Base-by-base conservation (phyloP, 2,113 vertebrate genomes). In the Anoplopoma fimbria region DNA sequence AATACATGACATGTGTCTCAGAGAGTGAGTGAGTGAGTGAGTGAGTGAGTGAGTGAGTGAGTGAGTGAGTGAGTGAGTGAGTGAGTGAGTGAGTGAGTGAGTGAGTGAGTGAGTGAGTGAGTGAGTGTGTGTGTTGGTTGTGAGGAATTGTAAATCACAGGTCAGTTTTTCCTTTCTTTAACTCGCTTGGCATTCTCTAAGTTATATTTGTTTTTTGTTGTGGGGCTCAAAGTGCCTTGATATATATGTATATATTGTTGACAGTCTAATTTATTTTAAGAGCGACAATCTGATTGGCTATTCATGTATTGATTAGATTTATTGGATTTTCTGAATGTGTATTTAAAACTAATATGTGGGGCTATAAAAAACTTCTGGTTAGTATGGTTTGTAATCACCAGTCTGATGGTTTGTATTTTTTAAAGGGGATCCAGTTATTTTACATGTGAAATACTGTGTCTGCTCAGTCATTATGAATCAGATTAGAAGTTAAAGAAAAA, bases 261-360 rank as follows among this genome's bases (percentile, higher is more conserved):
- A n/a, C 2, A 60, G 15, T 53, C 31, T 62, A 27, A 27, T 82
- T 80, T 77, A 81, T 81, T 87, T 77, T 58, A 65, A 21, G 3
- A 73, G 65, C 61, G 81, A 61, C 58, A 78, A 69, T 49, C 67
- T 74, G 62, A 79, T 87, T 81, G 63, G 71, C 55, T 85, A 29
- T 89, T 89, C 84, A 84, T 89, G 75, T 15, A n/a, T 40, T 65
- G 68, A 68, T 38, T 57, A 40, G 36, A 27, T 47, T 64, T 58
- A 17, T 62, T 60, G 0, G 2, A 19, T 71, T 81, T 19, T 40
- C 62, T 80, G 14, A 45, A 69, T 57, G 65, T 40, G 8, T 67
- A 25, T 82, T 61, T 79, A 45, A 79, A 67, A 62, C 62, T n/a
- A 69, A 70, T 23, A 57, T 17, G 1, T 49, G 53, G 33, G 27